These are phyloP conservation scores for Manis pentadactyla DNA, from an alignment of 2,797 vertebrate genomes.

Conservation along the genomic window DNA sequence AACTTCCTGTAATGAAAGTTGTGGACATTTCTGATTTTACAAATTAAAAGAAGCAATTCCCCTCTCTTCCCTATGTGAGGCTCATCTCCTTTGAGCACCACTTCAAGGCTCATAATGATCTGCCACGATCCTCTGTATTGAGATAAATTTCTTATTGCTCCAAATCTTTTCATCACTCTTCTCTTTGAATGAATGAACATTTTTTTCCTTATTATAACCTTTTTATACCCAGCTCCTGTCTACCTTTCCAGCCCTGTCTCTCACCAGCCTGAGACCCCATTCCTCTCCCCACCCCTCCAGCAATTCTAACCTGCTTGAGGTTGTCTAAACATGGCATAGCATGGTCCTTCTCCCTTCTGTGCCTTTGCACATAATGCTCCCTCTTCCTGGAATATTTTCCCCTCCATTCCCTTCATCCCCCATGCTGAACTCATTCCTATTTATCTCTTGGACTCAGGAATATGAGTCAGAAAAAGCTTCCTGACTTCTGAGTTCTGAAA, in stretches of 20 bases:
- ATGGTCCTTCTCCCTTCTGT: not conserved
- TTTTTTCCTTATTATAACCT: not conserved
- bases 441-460: not conserved
- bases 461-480: not conserved
- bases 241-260: not conserved
- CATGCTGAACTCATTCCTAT: not conserved
- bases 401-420: not conserved
- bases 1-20: slow-evolving; percentile 12
- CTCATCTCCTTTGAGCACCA: not conserved
- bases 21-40: slow-evolving; percentile 55
- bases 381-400: not conserved
- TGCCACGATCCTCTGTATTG: not conserved
- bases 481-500: not conserved
- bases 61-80: not conserved
- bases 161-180: slow-evolving; percentile 1
- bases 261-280: not conserved
- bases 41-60: not conserved
- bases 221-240: not conserved
- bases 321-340: not conserved
- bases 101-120: not conserved
- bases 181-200: not conserved
- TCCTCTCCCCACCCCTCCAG: not conserved
- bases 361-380: not conserved
- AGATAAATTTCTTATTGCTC: not conserved
- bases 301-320: not conserved